Percentiles rank a stretch among this genome's conserved stretches.
phyloP scores from a whole-genome alignment of 2,888 invertebrate species.

The Eupithecia abbreviata region DNA sequence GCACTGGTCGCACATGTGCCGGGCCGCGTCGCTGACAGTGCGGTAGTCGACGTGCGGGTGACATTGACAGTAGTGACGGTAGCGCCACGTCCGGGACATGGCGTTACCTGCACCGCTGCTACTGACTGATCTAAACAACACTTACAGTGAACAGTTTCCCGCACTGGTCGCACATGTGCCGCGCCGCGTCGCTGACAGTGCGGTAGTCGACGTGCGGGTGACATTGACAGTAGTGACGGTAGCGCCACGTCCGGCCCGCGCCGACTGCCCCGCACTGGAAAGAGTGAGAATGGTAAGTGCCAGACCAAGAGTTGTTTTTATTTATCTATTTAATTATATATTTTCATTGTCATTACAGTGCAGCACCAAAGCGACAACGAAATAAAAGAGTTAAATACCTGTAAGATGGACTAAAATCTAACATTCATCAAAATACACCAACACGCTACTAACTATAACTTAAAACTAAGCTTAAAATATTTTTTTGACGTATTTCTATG shows the following conservation, averaged over 20 bases:
- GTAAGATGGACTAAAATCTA: too few species aligned
- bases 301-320: not conserved
- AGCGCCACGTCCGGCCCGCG: not conserved
- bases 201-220: slow-evolving; percentile 3
- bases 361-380: too few species aligned
- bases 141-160: slow-evolving; percentile 5
- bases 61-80: not conserved
- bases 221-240: not conserved
- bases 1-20: slow-evolving; percentile 14
- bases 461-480: too few species aligned
- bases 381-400: too few species aligned
- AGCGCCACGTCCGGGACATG: not conserved
- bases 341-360: too few species aligned
- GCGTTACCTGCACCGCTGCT: not conserved
- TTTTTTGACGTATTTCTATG: too few species aligned
- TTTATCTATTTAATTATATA: too few species aligned
- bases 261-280: slow-evolving; percentile 8
- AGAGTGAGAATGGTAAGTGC: not conserved
- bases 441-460: too few species aligned
- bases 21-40: not conserved
- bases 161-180: slow-evolving; percentile 14
- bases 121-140: not conserved
- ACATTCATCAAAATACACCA: too few species aligned
- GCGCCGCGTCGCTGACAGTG: not conserved
- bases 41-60: slow-evolving; percentile 3